Percentiles rank a stretch among this genome's conserved stretches.
Conservation (phyloP, 2,113 vertebrate genomes). For the Charadrius vociferus region DNA sequence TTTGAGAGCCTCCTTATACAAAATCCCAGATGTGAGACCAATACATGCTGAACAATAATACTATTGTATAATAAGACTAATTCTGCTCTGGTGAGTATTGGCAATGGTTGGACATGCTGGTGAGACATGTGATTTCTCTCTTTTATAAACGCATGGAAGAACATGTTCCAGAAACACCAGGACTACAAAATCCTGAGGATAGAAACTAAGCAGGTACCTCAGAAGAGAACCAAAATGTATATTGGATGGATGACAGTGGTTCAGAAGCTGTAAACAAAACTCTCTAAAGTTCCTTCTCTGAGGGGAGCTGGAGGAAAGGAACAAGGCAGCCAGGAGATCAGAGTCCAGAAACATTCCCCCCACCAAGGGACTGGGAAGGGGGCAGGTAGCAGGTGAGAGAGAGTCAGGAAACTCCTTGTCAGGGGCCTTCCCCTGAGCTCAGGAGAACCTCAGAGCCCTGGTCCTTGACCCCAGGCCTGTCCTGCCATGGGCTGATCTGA, state of each 20-base stretch:
- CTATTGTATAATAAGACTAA: too few species aligned
- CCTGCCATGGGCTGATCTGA: background rate
- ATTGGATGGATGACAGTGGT: background rate
- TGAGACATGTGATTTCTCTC: background rate
- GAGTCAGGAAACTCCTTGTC: background rate
- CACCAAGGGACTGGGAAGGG: rapidly evolving
- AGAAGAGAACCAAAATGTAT: background rate
- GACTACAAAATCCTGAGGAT: background rate
- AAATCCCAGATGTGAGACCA: background rate
- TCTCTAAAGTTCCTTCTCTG: background rate
- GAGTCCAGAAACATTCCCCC: background rate
- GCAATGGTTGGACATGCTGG: background rate
- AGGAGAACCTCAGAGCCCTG: background rate
- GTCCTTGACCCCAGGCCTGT: background rate
- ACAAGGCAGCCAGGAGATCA: background rate
- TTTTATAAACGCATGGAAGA: background rate
- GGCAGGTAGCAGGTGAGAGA: rapidly evolving
- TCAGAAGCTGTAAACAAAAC: background rate
- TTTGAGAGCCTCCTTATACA: background rate
- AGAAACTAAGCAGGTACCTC: background rate
- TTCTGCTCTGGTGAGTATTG: background rate
- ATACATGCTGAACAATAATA: background rate
- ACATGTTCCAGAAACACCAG: background rate
- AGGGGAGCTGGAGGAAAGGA: background rate
- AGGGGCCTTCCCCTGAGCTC: rapidly evolving